These are phyloP conservation scores for Protobothrops mucrosquamatus DNA, from an alignment of 2,113 vertebrate species.

Conservation along the genomic window DNA sequence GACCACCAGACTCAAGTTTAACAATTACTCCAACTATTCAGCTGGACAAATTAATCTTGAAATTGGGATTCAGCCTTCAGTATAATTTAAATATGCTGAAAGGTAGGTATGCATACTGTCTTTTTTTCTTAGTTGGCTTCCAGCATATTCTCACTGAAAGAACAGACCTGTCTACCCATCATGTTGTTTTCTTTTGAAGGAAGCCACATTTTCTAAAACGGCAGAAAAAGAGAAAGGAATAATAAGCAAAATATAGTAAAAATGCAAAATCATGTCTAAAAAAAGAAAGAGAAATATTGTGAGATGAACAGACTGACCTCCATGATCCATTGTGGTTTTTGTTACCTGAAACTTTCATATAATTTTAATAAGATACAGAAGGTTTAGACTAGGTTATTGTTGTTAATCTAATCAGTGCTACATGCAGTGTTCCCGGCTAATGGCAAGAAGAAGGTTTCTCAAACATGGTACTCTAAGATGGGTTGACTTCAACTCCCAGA, in stretches of 20 bases:
- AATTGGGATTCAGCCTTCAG: not conserved
- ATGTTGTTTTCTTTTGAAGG: not conserved
- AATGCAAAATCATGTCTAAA: not conserved
- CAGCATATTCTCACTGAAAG: not conserved
- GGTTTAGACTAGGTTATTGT: not conserved
- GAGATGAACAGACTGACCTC: not conserved
- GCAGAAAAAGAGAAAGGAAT: not conserved
- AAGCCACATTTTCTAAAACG: not conserved
- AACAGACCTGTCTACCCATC: not conserved
- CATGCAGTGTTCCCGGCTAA: not conserved
- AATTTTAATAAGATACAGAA: not conserved
- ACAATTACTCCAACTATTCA: conserved; percentile 1
- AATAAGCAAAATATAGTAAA: not conserved
- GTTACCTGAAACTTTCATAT: not conserved
- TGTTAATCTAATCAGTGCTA: not conserved
- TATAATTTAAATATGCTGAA: not conserved
- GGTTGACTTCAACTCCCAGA: too few relatives aligned
- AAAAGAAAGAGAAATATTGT: not conserved
- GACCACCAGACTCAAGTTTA: not conserved
- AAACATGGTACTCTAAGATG: not conserved
- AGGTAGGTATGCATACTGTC: not conserved
- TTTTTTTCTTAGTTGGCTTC: not conserved
- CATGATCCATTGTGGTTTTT: not conserved
- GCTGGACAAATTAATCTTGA: not conserved
- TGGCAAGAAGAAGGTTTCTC: not conserved